Evolutionary conservation across 2,113 vertebrate genomes (phyloP).

Genomic region (Heterocephalus glaber): DNA sequence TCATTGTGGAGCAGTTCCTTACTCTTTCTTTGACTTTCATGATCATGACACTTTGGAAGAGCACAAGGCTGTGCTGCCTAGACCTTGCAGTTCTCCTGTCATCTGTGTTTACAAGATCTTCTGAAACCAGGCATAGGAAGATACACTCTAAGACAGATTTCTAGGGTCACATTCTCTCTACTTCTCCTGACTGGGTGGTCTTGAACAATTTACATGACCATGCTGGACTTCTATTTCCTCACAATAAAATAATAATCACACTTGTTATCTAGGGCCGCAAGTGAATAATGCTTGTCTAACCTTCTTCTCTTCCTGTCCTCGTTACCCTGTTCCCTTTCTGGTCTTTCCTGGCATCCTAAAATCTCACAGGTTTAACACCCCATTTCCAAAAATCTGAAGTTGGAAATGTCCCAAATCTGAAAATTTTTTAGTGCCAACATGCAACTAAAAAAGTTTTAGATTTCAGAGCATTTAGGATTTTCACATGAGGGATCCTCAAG

Average conservation of each 20-base stretch:
- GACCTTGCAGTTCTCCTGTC: no score
- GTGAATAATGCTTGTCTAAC: background rate
- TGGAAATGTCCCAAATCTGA: background rate
- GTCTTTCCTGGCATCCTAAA: background rate
- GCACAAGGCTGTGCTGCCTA: background rate
- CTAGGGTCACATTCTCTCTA: background rate
- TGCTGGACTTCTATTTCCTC: background rate
- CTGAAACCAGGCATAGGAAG: background rate
- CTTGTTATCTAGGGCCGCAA: background rate
- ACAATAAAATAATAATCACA: background rate
- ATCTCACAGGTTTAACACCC: background rate
- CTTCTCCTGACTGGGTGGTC: background rate
- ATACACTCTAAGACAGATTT: background rate
- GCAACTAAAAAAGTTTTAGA: background rate
- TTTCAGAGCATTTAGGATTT: background rate
- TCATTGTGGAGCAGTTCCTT: background rate
- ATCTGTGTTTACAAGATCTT: background rate
- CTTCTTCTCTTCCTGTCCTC: background rate
- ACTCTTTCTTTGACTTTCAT: background rate
- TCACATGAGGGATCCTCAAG: background rate
- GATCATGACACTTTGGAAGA: background rate
- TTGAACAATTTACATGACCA: background rate
- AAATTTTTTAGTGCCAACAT: background rate
- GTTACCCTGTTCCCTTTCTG: background rate
- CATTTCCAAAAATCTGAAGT: background rate